Evolutionary conservation across 37 sponge, comb jelly and placozoan species (phyloP).

Genomic region (Theonella swinhoei): DNA sequence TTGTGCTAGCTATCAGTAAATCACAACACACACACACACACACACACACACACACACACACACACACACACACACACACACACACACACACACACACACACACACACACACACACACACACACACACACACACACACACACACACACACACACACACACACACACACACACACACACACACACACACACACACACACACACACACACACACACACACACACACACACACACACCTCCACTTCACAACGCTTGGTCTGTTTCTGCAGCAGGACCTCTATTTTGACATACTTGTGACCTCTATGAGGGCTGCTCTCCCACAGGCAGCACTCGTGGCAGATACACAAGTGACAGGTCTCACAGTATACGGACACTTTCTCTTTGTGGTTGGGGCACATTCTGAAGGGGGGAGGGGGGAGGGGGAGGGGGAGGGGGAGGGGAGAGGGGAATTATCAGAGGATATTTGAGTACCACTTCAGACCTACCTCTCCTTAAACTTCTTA

Average conservation of each 20-base stretch:
- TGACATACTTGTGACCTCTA: not conserved
- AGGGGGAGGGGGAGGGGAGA: not conserved
- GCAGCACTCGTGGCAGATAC: constrained; percentile 86
- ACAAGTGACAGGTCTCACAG: constrained; percentile 77
- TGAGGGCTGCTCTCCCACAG: constrained; percentile 43
- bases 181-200: too few relatives aligned
- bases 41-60: too few relatives aligned
- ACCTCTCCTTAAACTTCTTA: not conserved
- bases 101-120: too few relatives aligned
- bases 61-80: too few relatives aligned
- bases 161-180: not conserved
- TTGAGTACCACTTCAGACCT: not conserved
- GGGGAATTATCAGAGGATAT: not conserved
- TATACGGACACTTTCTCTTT: constrained; percentile 69
- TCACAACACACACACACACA: too few relatives aligned
- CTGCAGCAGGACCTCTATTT: constrained; percentile 4
- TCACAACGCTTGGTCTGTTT: not conserved
- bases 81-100: too few relatives aligned
- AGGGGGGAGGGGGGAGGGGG: too few relatives aligned
- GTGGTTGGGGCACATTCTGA: constrained; percentile 51
- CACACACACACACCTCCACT: not conserved
- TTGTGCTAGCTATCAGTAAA: too few relatives aligned
- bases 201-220: too few relatives aligned
- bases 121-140: too few relatives aligned
- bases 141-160: constrained; percentile 10